Percentiles rank a stretch among this genome's conserved stretches.
These are phyloP conservation scores for Antrozous pallidus DNA, from an alignment of 2,797 vertebrate species.

Conservation along the genomic window DNA sequence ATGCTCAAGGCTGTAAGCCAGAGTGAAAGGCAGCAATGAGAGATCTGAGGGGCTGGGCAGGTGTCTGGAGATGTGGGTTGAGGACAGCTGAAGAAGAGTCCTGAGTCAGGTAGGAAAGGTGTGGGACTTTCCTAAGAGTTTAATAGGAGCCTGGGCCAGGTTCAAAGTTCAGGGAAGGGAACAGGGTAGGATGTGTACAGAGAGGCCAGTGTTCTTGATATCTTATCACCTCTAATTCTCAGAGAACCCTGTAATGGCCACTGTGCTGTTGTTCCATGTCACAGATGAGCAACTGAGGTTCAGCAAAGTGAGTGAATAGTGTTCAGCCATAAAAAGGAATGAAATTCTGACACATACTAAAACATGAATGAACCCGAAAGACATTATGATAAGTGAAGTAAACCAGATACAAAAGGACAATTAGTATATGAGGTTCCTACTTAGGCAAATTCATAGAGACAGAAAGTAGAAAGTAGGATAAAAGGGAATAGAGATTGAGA, in stretches of 20 bases:
- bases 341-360: neutral
- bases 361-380: neutral
- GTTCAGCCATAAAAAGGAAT: neutral
- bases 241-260: neutral
- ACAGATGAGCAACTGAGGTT: neutral
- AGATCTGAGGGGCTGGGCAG: neutral
- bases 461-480: neutral
- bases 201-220: neutral
- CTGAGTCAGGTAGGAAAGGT: neutral
- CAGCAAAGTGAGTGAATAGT: neutral
- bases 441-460: neutral
- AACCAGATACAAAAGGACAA: neutral
- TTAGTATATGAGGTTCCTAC: neutral
- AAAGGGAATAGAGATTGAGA: neutral
- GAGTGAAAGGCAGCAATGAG: neutral
- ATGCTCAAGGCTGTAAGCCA: too few relatives aligned
- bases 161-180: neutral
- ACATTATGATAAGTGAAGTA: neutral
- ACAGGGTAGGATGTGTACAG: neutral
- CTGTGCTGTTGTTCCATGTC: neutral
- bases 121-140: neutral
- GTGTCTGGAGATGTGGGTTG: neutral
- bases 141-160: neutral
- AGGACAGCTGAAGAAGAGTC: neutral
- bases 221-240: neutral